Percentiles rank a stretch among this genome's conserved stretches.
These are phyloP conservation scores for Tragopan temminckii DNA, from an alignment of 2,797 vertebrate genomes.

Conservation along the genomic window DNA sequence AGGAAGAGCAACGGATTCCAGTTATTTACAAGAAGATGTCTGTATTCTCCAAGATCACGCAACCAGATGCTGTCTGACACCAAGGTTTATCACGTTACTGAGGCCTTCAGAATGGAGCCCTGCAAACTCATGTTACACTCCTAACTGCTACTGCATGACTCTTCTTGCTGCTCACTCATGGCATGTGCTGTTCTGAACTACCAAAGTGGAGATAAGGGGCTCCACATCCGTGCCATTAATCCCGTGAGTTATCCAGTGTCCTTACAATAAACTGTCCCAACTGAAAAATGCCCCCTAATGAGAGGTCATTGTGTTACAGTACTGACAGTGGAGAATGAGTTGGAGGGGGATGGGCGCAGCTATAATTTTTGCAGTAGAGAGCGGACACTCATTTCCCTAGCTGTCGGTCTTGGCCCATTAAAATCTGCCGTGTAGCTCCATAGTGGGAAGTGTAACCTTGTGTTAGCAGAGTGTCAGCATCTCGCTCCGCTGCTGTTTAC, in stretches of 20 bases:
- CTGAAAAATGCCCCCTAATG: background rate
- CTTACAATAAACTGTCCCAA: background rate
- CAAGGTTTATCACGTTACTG: background rate
- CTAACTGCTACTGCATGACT: background rate
- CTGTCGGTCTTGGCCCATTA: conserved; percentile 74
- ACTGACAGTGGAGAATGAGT: conserved; percentile 6
- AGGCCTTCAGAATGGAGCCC: background rate
- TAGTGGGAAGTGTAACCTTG: conserved; percentile 69
- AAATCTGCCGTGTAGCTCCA: conserved; percentile 42
- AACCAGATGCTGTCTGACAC: background rate
- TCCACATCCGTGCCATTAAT: background rate
- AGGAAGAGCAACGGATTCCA: background rate
- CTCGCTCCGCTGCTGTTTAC: conserved; percentile 65
- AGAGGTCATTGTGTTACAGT: conserved; percentile 6
- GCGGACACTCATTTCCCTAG: conserved; percentile 70
- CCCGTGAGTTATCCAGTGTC: background rate
- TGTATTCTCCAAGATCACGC: background rate
- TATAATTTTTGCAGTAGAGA: conserved; percentile 38
- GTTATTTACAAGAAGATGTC: background rate
- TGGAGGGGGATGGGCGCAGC: conserved; percentile 36
- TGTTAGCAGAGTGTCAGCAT: conserved; percentile 65
- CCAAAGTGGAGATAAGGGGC: background rate
- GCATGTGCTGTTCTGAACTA: background rate
- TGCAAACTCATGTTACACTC: background rate
- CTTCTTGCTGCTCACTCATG: background rate